Conservation (phyloP, 2,797 vertebrate species). For the Thaleichthys pacificus region DNA sequence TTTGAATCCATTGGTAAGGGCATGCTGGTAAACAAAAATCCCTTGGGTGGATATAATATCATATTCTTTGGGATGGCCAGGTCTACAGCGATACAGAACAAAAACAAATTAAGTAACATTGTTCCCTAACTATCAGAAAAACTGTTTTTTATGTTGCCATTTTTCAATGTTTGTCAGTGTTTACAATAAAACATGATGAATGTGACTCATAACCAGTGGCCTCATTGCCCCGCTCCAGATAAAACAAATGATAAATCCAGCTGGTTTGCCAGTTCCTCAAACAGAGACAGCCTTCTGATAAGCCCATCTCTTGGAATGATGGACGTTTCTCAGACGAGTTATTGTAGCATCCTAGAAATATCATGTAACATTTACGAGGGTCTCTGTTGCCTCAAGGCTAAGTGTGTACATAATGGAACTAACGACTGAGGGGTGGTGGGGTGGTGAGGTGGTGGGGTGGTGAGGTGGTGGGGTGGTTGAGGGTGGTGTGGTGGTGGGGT, state of each 20-base stretch:
- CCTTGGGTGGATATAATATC: too few relatives aligned
- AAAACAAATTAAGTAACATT: not conserved
- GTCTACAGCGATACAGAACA: not conserved
- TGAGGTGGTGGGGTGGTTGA: too few relatives aligned
- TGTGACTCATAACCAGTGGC: constrained; percentile 43
- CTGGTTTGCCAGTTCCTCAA: constrained; percentile 63
- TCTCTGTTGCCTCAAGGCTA: constrained; percentile 57
- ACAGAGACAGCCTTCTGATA: constrained; percentile 70
- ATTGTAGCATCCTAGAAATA: constrained; percentile 68
- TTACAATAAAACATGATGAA: constrained; percentile 62
- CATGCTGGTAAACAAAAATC: not conserved
- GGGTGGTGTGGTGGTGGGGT: too few relatives aligned
- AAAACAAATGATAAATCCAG: constrained; percentile 70
- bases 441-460: too few relatives aligned
- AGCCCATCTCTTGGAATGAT: constrained; percentile 70
- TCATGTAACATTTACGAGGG: constrained; percentile 67
- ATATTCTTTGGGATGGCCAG: not conserved
- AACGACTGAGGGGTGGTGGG: constrained; percentile 31
- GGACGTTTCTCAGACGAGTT: constrained; percentile 64
- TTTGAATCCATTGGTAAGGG: not conserved
- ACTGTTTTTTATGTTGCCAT: not conserved
- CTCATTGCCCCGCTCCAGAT: constrained; percentile 72
- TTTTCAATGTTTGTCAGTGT: constrained; percentile 49
- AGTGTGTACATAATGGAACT: constrained; percentile 54
- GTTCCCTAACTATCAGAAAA: too few relatives aligned